Conservation (phyloP, 2,113 vertebrate genomes). For the Chunga burmeisteri region DNA sequence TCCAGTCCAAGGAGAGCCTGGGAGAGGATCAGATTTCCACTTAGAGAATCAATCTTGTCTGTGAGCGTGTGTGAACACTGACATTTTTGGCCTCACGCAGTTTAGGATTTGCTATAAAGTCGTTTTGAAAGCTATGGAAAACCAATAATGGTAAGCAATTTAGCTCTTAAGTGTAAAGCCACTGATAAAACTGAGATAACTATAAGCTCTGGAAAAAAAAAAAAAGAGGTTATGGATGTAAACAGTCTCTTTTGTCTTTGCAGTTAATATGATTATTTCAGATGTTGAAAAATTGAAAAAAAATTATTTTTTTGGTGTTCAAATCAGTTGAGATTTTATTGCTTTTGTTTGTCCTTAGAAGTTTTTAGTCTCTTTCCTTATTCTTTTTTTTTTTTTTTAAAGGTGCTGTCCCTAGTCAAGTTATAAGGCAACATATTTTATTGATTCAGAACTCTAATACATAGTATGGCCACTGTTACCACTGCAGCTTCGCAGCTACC, state of each 20-base stretch:
- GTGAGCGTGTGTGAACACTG: constrained; percentile 24
- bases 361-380: background rate
- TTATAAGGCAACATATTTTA: constrained; percentile 72
- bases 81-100: constrained; percentile 56
- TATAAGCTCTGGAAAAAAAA: constrained; percentile 43
- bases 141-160: constrained; percentile 64
- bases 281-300: background rate
- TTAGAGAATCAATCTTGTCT: constrained; percentile 57
- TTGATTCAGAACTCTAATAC: constrained; percentile 70
- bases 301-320: constrained; percentile 36
- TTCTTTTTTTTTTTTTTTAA: constrained; percentile 20
- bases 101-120: constrained; percentile 60
- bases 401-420: constrained; percentile 71
- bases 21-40: constrained; percentile 69
- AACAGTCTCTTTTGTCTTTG: constrained; percentile 34
- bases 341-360: constrained; percentile 62
- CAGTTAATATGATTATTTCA: background rate
- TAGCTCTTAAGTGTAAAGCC: constrained; percentile 54
- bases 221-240: constrained; percentile 21
- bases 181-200: constrained; percentile 55
- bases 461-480: constrained; percentile 79
- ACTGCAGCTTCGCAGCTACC: constrained; percentile 71
- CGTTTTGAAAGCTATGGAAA: constrained; percentile 58
- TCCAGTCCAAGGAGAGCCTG: constrained; percentile 61
- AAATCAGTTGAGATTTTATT: constrained; percentile 64